Evolutionary conservation across 2,888 invertebrate species (phyloP), one percentile per base, ranked within the genome.

Genomic region (Diarsia brunnea): DNA sequence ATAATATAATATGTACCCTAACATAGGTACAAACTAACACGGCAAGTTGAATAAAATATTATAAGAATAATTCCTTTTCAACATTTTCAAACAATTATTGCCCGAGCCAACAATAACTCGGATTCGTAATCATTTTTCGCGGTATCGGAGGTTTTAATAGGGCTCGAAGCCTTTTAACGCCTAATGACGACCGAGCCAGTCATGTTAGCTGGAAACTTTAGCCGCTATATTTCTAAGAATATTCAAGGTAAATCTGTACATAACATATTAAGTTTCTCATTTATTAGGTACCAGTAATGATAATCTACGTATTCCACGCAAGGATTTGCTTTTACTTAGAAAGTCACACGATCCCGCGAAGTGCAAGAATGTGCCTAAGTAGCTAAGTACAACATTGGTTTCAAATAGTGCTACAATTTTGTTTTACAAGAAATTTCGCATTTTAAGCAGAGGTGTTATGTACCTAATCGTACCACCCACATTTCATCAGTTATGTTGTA

Each of bases 81-180:
- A 55, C 16, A 53, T 63, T 45, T 55, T 55, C 45, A 24, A 49
- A 73, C 43, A 63, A 79, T 53, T 38, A 51, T 49, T 51, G 2
- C 21, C 47, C n/a, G 19, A 47, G 4, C 16, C 4, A 61, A 68
- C 60, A 69, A 79, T 60, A 24, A 31, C 53, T 47, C 8, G 11
- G 73, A 58, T 73, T 71, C n/a, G 85, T 76, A 84, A 82, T 65
- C 1, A 47, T 47, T 64, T 84, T 85, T 85, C 85, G 43, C 49
- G 27, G 77, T 70, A 82, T 76, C 47, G n/a, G 38, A 76, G 61
- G 63, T 60, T 84, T 60, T 64, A 70, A 71, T 84, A 69, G 58
- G 31, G 45, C 31, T 60, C 11, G 24, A 81, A 85, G 69, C 82
- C 85, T 72, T 63, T 21, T 53, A 73, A 77, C 21, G 7, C 8